Evolutionary conservation across 2,797 vertebrate genomes (phyloP).

Genomic region (Gila robusta): DNA sequence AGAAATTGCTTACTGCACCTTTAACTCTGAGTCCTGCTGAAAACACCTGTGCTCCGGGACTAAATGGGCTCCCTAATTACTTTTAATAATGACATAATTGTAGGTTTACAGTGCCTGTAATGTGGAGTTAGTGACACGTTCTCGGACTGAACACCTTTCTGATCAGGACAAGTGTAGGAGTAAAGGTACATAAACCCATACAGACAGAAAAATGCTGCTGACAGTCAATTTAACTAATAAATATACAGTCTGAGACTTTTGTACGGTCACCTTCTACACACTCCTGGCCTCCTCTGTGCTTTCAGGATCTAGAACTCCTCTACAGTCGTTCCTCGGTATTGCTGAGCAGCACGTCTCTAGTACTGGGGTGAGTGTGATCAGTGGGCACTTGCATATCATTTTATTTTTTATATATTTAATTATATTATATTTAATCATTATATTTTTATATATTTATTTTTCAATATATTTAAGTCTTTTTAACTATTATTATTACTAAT

Average conservation of each 20-base stretch:
- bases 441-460: neutral
- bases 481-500: neutral
- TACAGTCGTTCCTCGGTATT: conserved; percentile 95
- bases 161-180: conserved; percentile 95
- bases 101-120: conserved; percentile 97
- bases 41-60: neutral
- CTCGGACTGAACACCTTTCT: conserved; percentile 93
- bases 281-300: conserved; percentile 27
- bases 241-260: neutral
- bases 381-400: neutral
- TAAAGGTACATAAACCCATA: conserved; percentile 83
- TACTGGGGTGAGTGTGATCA: conserved; percentile 84
- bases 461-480: neutral
- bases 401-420: neutral
- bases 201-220: neutral
- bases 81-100: conserved; percentile 5
- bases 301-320: conserved; percentile 91
- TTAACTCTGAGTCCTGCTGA: neutral
- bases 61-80: neutral
- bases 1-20: neutral
- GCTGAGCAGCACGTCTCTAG: conserved; percentile 92
- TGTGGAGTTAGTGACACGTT: conserved; percentile 94
- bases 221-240: neutral
- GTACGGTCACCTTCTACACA: neutral
- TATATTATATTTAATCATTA: no score